phyloP scores from a whole-genome alignment of 2,888 invertebrate species.

The Caenorhabditis sp. region DNA sequence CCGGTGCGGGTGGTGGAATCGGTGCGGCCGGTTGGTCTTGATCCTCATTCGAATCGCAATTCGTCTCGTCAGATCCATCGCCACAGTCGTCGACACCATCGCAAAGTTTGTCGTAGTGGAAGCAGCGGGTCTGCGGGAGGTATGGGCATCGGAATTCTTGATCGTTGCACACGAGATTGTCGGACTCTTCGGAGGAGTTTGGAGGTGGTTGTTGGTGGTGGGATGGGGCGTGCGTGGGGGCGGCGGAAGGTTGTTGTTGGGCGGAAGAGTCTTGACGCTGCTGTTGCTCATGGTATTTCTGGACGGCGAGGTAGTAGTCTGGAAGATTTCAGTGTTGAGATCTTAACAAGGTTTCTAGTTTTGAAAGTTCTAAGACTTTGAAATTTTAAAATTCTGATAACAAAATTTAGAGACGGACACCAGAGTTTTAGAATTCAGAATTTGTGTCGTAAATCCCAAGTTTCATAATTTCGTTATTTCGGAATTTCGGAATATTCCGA shows the following conservation, averaged over 20 bases:
- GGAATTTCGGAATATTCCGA: too few species aligned
- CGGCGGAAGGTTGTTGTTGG: neutral
- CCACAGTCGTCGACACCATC: slow-evolving; percentile 86
- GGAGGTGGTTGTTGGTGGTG: slow-evolving; percentile 11
- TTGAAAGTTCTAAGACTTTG: too few species aligned
- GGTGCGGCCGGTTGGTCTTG: slow-evolving; percentile 46
- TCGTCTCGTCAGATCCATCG: slow-evolving; percentile 91
- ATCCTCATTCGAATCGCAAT: slow-evolving; percentile 74
- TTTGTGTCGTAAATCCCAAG: too few species aligned
- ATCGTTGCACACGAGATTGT: slow-evolving; percentile 72
- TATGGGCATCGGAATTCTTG: slow-evolving; percentile 78
- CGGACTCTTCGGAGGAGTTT: slow-evolving; percentile 28
- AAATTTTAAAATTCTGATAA: too few species aligned
- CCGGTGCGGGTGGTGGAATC: slow-evolving; percentile 29
- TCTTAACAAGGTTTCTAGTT: neutral
- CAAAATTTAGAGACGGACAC: too few species aligned
- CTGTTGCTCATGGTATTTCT: slow-evolving; percentile 64
- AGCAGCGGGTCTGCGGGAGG: slow-evolving; percentile 86
- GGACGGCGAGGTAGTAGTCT: slow-evolving; percentile 77
- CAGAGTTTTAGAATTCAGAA: too few species aligned
- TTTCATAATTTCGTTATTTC: too few species aligned
- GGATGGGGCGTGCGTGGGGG: slow-evolving; percentile 20
- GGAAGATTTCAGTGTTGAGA: slow-evolving; percentile 26
- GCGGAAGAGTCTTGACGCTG: slow-evolving; percentile 31
- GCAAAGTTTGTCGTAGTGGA: slow-evolving; percentile 90